Conservation (phyloP, 2,888 invertebrate genomes). For the Oscheius sp. region DNA sequence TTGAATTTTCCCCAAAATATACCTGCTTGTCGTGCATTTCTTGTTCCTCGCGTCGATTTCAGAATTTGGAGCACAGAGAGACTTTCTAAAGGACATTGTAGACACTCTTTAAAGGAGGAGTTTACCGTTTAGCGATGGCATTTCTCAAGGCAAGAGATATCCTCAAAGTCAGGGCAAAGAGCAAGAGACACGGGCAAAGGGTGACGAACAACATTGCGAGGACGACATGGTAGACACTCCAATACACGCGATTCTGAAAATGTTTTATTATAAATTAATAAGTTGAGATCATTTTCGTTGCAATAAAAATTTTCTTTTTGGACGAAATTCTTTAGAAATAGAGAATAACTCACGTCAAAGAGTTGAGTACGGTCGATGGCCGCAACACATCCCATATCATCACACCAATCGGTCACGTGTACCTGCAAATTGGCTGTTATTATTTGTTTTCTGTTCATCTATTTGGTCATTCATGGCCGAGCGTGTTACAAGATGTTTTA, state of each 20-base stretch:
- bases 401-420: slow-evolving; percentile 47
- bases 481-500: no score
- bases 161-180: slow-evolving; percentile 65
- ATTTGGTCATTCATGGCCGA: no score
- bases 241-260: slow-evolving; percentile 66
- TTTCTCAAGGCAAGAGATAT: slow-evolving; percentile 50
- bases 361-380: slow-evolving; percentile 55
- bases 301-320: not conserved
- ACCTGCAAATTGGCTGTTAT: slow-evolving; percentile 48
- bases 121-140: slow-evolving; percentile 37
- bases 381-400: slow-evolving; percentile 38
- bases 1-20: not conserved
- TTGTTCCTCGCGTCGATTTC: slow-evolving; percentile 58
- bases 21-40: slow-evolving; percentile 39
- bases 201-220: slow-evolving; percentile 68
- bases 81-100: slow-evolving; percentile 41
- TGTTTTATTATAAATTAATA: not conserved
- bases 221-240: slow-evolving; percentile 70
- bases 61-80: slow-evolving; percentile 58
- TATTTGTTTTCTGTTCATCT: not conserved
- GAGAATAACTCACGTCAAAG: slow-evolving; percentile 55
- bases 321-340: no score
- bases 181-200: slow-evolving; percentile 65
- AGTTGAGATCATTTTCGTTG: no score
- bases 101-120: not conserved